Conservation (phyloP, 1,140 invertebrate genomes). For the Megalonaias nervosa region DNA sequence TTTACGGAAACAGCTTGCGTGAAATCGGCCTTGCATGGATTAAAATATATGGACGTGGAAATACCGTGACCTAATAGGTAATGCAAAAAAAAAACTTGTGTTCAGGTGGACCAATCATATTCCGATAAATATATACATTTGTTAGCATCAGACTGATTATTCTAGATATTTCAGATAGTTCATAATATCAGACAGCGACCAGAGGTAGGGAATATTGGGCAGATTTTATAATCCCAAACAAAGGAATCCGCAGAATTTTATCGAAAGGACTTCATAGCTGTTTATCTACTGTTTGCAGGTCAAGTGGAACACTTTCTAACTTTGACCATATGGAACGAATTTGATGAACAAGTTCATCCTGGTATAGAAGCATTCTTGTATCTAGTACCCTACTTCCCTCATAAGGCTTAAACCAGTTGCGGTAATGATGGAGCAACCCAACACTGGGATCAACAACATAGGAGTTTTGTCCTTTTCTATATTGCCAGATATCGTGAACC, state of each 20-base stretch:
- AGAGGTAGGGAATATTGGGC: too few species aligned
- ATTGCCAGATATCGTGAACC: constrained; percentile 8
- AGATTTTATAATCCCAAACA: not conserved
- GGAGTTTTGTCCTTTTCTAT: not conserved
- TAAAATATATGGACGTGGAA: too few species aligned
- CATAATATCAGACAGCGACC: too few species aligned
- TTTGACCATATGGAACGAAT: constrained; percentile 4
- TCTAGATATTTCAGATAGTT: too few species aligned
- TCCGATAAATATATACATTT: too few species aligned
- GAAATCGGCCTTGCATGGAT: too few species aligned
- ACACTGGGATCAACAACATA: not conserved
- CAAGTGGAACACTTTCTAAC: not conserved
- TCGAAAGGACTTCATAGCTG: not conserved
- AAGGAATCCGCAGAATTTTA: not conserved
- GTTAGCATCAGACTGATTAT: too few species aligned
- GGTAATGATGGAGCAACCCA: constrained; percentile 26
- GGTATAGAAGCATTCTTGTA: not conserved
- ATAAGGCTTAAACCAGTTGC: constrained; percentile 7
- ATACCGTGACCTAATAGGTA: too few species aligned
- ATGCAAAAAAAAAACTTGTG: too few species aligned
- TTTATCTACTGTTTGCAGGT: not conserved
- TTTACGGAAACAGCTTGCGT: too few species aligned
- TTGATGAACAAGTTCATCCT: not conserved
- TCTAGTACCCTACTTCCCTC: not conserved
- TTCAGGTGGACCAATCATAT: too few species aligned